Conservation (phyloP, 2,797 vertebrate genomes). For the Hozukius guyotensis region DNA sequence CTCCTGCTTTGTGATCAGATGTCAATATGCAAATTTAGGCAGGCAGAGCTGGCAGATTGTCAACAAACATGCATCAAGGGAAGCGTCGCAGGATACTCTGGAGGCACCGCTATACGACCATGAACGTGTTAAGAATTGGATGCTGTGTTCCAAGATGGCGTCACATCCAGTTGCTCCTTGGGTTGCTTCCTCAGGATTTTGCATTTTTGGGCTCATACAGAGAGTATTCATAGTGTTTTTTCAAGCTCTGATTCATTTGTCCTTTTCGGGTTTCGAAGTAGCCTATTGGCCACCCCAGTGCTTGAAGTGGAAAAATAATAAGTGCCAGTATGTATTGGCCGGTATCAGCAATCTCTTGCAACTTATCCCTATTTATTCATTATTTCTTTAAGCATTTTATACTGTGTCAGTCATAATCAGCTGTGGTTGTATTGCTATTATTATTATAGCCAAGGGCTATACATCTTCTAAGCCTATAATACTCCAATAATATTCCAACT, state of each 20-base stretch:
- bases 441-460: no score
- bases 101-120: background rate
- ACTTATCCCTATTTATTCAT: no score
- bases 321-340: no score
- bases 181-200: background rate
- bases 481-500: no score
- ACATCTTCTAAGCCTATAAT: no score
- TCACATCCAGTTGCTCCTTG: background rate
- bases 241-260: background rate
- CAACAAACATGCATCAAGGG: background rate
- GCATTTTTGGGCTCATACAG: background rate
- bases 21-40: slow-evolving; percentile 1
- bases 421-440: no score
- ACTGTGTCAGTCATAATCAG: no score
- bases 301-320: no score
- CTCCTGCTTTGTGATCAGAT: slow-evolving; percentile 2
- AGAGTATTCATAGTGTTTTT: background rate
- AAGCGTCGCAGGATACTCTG: background rate
- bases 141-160: background rate
- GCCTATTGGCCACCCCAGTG: background rate
- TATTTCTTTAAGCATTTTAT: no score
- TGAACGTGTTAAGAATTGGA: background rate
- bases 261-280: background rate
- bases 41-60: background rate
- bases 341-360: no score